Percentiles rank a stretch among this genome's conserved stretches.
phyloP scores from a whole-genome alignment of 2,797 vertebrate species.

The Luscinia luscinia region DNA sequence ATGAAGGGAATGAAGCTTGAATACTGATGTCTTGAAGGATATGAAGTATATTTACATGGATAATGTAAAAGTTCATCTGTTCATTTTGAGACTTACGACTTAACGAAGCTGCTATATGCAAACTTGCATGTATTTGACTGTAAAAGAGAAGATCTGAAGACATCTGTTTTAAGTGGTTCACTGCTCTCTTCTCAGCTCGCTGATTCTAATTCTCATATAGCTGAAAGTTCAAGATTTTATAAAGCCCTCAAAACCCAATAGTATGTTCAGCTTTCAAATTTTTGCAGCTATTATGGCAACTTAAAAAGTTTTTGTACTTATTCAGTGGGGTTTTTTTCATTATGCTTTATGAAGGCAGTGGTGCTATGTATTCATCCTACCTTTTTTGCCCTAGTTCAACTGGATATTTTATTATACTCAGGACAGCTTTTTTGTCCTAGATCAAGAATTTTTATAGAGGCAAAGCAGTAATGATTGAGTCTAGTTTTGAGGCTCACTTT shows the following conservation, averaged over 20 bases:
- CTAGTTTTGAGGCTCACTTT: background rate
- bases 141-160: slow-evolving; percentile 1
- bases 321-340: background rate
- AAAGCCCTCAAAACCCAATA: background rate
- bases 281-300: background rate
- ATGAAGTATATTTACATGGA: background rate
- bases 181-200: background rate
- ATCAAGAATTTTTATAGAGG: background rate
- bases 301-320: background rate
- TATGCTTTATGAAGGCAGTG: background rate
- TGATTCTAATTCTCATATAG: background rate
- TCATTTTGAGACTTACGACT: background rate
- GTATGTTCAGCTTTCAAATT: background rate
- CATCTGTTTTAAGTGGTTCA: background rate
- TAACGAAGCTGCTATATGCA: background rate
- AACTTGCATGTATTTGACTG: background rate
- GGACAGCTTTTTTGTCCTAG: background rate
- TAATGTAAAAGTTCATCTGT: background rate
- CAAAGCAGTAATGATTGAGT: background rate
- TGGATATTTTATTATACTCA: background rate
- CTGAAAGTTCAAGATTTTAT: background rate
- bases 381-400: background rate
- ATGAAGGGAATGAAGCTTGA: background rate
- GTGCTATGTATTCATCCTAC: background rate
- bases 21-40: background rate